phyloP scores from a whole-genome alignment of 53 echinoderm and acorn worm species.

The Luidia sarsii region DNA sequence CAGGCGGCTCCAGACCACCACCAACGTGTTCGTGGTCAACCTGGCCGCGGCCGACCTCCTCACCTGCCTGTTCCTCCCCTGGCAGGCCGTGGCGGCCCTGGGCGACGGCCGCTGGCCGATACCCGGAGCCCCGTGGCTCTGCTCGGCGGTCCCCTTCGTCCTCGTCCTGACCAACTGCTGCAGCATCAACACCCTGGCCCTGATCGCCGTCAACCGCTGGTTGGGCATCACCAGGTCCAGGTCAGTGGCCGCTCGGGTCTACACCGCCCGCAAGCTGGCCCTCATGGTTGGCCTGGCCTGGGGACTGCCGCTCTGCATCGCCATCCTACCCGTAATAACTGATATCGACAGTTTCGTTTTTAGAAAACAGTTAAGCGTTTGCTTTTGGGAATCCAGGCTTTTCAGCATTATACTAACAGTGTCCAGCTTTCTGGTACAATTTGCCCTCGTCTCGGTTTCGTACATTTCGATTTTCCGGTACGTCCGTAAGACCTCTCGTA shows the following conservation, averaged over 20 bases:
- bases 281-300: constrained; percentile 56
- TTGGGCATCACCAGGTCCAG: constrained; percentile 46
- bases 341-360: constrained; percentile 50
- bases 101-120: constrained; percentile 57
- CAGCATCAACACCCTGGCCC: constrained; percentile 57
- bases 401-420: no score
- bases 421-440: constrained; percentile 11
- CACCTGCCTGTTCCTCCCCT: constrained; percentile 59
- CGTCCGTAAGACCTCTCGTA: constrained; percentile 8
- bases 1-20: constrained; percentile 47
- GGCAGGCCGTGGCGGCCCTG: constrained; percentile 73
- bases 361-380: no score
- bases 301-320: constrained; percentile 32
- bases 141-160: constrained; percentile 59
- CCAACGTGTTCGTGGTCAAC: constrained; percentile 56
- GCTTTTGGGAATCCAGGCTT: no score
- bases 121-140: constrained; percentile 70
- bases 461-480: constrained; percentile 30
- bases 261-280: constrained; percentile 38
- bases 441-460: background rate
- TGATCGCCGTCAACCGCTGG: constrained; percentile 55
- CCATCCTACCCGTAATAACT: constrained; percentile 20
- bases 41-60: constrained; percentile 67
- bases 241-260: constrained; percentile 24
- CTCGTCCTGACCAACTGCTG: constrained; percentile 74